A percentile compares a stretch with the other conserved stretches of the same genome.
Evolutionary conservation across 1,140 invertebrate genomes (phyloP).

Genomic region (Formica exsecta): DNA sequence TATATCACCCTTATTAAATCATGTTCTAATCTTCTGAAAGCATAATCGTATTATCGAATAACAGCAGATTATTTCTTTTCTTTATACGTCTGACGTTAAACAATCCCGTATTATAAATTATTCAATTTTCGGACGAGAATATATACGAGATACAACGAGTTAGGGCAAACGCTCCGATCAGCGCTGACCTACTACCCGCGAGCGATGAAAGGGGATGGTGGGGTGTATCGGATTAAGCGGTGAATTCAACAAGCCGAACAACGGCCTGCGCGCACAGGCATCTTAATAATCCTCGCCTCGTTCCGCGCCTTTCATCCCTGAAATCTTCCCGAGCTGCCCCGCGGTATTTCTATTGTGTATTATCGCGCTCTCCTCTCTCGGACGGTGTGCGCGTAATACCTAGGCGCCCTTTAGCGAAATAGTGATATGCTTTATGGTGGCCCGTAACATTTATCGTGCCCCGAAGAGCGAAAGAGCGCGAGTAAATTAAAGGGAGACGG

Average conservation of each 20-base stretch:
- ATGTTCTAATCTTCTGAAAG: neutral
- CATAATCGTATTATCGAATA: neutral
- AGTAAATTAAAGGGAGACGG: constrained; percentile 65
- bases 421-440: constrained; percentile 79
- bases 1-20: neutral
- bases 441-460: constrained; percentile 75
- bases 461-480: constrained; percentile 41
- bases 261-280: constrained; percentile 20
- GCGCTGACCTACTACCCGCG: neutral
- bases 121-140: neutral
- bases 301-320: constrained; percentile 52
- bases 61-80: neutral
- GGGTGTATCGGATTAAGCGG: constrained; percentile 32
- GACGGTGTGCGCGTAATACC: constrained; percentile 62
- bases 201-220: constrained; percentile 32
- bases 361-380: constrained; percentile 48
- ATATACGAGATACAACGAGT: neutral
- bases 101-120: neutral
- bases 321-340: constrained; percentile 47
- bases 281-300: constrained; percentile 54
- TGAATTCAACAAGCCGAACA: constrained; percentile 32
- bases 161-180: neutral
- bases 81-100: neutral
- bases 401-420: constrained; percentile 73
- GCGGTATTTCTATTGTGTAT: constrained; percentile 67